Base-by-base conservation (phyloP, 2,113 vertebrate genomes). In the Pantherophis guttatus region DNA sequence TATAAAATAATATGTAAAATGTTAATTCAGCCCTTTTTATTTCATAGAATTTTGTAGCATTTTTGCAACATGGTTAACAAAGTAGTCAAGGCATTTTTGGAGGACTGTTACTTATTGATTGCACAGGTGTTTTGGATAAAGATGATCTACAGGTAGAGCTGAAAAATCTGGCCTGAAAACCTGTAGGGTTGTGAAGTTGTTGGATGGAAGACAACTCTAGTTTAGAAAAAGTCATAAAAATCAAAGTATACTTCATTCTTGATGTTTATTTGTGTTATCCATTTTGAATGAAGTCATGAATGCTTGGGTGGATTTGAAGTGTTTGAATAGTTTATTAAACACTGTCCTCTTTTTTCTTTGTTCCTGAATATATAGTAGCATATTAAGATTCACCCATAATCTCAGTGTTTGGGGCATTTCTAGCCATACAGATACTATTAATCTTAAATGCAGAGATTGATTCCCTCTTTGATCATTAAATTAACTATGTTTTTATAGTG, bases 241-340 rank as follows among this genome's bases (percentile, higher is more conserved):
- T 39, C n/a, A 81, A 39, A 19, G n/a, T 39, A 39, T 81, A 39
- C 17, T 39, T 81, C 15, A 21, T 81, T 21, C 17, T 39, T 44
- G 75, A 44, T 15, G 12, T 15, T 70, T 33, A 70, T 70, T 70
- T 70, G 65, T 70, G 65, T 70, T 70, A 70, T 33, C 12, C 0
- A 1, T 44, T 81, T 88, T 94, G 93, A 6, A 52, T 26, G 88
- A 90, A 91, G 3, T 52, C 92, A 1, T 0, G 92, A 94, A 75
- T 39, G 21, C 54, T 85, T 12, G 15, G 87, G 81, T 52, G 29
- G 55, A 70, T 2, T 57, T 87, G 85, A 94, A 86, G 93, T 33
- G 91, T 95, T 92, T 1, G 87, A 94, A 75, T 93, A 53, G 93
- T 95, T 91, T 2, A 55, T 94, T 90, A 90, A 90, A 59, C 59